Base-by-base conservation (phyloP, 2,888 invertebrate genomes). In the Drosophila niveifrons region DNA sequence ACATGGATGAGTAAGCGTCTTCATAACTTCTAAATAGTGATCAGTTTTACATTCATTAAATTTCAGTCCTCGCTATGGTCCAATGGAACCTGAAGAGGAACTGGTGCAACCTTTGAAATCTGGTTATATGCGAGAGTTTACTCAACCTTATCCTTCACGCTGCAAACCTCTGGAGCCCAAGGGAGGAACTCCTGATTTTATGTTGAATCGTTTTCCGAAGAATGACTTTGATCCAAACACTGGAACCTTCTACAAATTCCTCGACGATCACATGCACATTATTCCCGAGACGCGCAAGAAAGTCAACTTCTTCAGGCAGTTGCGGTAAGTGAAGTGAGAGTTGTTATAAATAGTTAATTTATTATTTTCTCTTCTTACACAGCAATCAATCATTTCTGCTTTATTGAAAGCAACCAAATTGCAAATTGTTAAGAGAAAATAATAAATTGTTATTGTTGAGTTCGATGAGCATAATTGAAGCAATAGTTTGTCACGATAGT, bases 161-260 rank as follows among this genome's bases (percentile, higher is more conserved):
- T 68, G 78, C n/a, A 83, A 85, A 47, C 65, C 74, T 0, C 13
- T 75, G 1, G 18, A 36, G n/a, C 68, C 66, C 0, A 75, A 69
- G n/a, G 69, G 57, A 0, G 76, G 46, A 2, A n/a, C 69, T 0
- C 86, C 85, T 2, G 86, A 86, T 51, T 55, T 63, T n/a, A 17
- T 88, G 65, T 83, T 83, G 17, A 88, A 86, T 72, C 82, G 88
- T 1, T 50, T 50, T 31, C 85, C 85, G 11, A 86, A 80, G 31
- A 86, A 83, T 3, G 86, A 80, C 43, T 86, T 86, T 39, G 88
- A 86, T 31, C 55, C 48, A 0, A 52, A 59, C 0, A 86, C 88
- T 0, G 88, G 88, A 2, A 56, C 75, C 15, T 58, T 36, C 1
- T 86, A 65, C 53, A 86, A 86, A 57, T 86, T 88, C 13, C 74